Evolutionary conservation across 1,140 invertebrate genomes (phyloP), one percentile per base, ranked within the genome.

Genomic region (Dendroctonus valens): DNA sequence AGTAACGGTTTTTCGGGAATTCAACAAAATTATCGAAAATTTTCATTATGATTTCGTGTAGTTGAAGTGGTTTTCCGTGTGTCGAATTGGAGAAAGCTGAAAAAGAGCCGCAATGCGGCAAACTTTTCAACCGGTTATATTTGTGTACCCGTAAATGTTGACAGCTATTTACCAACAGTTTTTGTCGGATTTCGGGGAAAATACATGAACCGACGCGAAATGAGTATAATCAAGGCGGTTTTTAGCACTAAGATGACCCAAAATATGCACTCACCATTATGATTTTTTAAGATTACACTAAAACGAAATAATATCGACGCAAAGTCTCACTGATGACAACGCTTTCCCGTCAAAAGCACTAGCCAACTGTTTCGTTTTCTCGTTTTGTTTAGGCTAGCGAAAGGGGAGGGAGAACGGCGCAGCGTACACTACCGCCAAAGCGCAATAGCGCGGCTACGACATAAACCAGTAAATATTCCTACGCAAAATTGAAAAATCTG

Each of bases 231-330:
- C 14, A 12, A 44, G 1, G 12, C 41, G 52, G 14, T 38, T 67
- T 64, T 68, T 12, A 63, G 37, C 54, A 2, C 40, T 41, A 39
- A 14, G 72, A 76, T 76, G 71, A 59, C 48, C 61, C 41, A 75
- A 76, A 81, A 83, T 78, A 74, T 78, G 72, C 78, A 81, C 83
- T 83, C 80, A 84, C 83, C 83, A 84, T 84, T 78, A 77, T 81
- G 81, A 83, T 76, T 74, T 74, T 74, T 76, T 66, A 67, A 70
- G 73, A 73, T 74, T 70, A 72, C 71, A 71, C 67, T 70, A 69
- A 69, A 50, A 72, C 69, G 58, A 67, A 67, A 70, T 66, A 68
- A 69, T 58, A 62, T 67, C 71, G 67, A 68, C 67, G 59, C 69
- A 70, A 63, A 42, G 38, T 12, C 79, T 79, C 79, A 79, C 80